A percentile compares a stretch with the other conserved stretches of the same genome.
These are phyloP conservation scores for Nowickia ferox DNA, from an alignment of 2,888 invertebrate genomes.

Conservation along the genomic window DNA sequence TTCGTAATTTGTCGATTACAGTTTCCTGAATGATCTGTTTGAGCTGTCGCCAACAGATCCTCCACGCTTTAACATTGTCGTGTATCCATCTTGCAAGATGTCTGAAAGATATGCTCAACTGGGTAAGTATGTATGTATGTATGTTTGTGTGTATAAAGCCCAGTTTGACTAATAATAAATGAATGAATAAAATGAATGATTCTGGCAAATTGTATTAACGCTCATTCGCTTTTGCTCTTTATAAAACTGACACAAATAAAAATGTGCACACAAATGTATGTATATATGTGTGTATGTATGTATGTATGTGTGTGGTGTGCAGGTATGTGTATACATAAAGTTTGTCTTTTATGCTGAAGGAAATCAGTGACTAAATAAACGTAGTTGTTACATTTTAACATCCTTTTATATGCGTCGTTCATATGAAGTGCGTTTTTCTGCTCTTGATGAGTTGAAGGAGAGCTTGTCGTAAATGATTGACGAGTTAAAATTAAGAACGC, in stretches of 20 bases:
- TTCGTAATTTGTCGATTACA: too few relatives aligned
- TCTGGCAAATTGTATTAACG: conserved; percentile 63
- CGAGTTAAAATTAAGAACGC: conserved; percentile 80
- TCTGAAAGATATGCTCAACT: too few relatives aligned
- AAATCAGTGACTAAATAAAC: conserved; percentile 36
- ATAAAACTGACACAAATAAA: conserved; percentile 46
- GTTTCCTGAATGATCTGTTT: too few relatives aligned
- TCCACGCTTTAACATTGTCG: too few relatives aligned
- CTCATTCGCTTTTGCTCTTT: conserved; percentile 39
- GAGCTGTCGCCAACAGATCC: too few relatives aligned
- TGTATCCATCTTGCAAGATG: too few relatives aligned
- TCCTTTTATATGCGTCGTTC: conserved; percentile 31
- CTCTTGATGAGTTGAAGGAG: conserved; percentile 64
- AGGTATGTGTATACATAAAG: conserved; percentile 4
- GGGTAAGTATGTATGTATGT: not conserved
- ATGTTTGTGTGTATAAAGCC: not conserved
- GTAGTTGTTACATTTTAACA: conserved; percentile 57
- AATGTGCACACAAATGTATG: conserved; percentile 18
- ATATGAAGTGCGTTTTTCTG: conserved; percentile 24
- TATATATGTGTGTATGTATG: not conserved
- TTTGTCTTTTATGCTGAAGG: conserved; percentile 25
- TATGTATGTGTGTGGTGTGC: not conserved
- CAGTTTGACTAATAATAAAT: conserved; percentile 44
- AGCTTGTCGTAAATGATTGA: conserved; percentile 76
- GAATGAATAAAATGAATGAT: conserved; percentile 59